Evolutionary conservation across 2,888 invertebrate genomes (phyloP), one percentile per base, ranked within the genome.

Genomic region (Xestia c-nigrum): DNA sequence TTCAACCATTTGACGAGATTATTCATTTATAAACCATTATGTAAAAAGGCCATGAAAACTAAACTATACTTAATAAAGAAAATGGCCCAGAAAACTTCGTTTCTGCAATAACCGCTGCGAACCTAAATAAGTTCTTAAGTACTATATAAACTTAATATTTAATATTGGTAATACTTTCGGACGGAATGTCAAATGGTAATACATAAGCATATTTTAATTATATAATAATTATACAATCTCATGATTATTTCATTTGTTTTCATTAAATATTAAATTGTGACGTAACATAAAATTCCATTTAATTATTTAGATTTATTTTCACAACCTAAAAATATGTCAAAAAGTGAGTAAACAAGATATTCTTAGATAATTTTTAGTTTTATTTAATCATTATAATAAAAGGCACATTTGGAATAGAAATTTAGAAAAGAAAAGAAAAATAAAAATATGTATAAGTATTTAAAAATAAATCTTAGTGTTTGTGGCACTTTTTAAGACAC

Each of bases 121-220:
- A 85, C 72, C 76, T 88, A 83, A 75, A 64, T 82, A 85, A 76
- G 76, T 83, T 89, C 81, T 80, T 86, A 83, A 67, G 68, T 72
- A 78, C 68, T 83, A 75, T 40, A 76, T 85, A 88, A 88, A 72
- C 81, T 86, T 88, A 90, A 75, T 79, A 81, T 81, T 90, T 86
- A 87, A 83, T 91, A 91, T 91, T 93, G 94, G 93, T 95, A 95
- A 95, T 95, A 95, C 94, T 94, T 89, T 91, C 89, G 95, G 95
- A 95, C 95, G 95, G 95, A 95, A 93, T 93, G 90, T 93, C 91
- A 90, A 90, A 89, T 88, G 85, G 86, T 88, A 87, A 86, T 87
- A 86, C 61, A 86, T 84, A 84, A 76, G 76, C 59, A 79, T 78
- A 81, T 80, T 80, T 79, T 81, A 69, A 78, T 61, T 73, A 85